phyloP scores from a whole-genome alignment of 2,797 vertebrate genomes.

The Sebastes glaucus region DNA sequence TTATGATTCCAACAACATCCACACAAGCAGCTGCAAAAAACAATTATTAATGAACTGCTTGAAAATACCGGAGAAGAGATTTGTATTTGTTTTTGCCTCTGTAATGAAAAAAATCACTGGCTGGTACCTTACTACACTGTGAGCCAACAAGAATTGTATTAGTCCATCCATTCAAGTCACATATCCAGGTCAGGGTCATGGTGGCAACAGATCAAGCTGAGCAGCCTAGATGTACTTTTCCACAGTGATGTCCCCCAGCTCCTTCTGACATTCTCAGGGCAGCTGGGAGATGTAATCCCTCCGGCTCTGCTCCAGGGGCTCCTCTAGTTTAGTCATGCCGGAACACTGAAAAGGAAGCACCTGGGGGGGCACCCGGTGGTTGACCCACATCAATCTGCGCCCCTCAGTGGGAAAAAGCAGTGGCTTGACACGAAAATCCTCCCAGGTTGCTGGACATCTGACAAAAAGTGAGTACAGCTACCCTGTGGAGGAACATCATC shows the following conservation, averaged over 20 bases:
- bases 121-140: neutral
- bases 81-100: neutral
- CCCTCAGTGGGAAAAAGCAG: neutral
- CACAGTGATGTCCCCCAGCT: neutral
- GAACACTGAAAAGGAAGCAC: slow-evolving; percentile 11
- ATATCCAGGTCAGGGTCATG: slow-evolving; percentile 1
- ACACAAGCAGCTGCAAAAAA: slow-evolving; percentile 22
- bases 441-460: neutral
- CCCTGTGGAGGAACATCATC: neutral
- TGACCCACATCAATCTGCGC: neutral
- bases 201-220: slow-evolving; percentile 5
- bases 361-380: neutral
- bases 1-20: neutral
- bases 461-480: neutral
- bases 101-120: neutral
- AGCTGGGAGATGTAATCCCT: slow-evolving; percentile 37
- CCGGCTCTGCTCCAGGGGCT: slow-evolving; percentile 20
- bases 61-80: neutral
- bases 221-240: neutral
- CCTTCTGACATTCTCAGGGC: slow-evolving; percentile 13
- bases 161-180: slow-evolving; percentile 1
- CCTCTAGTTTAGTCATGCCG: slow-evolving; percentile 4
- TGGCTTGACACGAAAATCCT: neutral
- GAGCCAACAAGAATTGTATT: neutral
- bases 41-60: slow-evolving; percentile 1